Evolutionary conservation across 2,797 vertebrate species (phyloP).

Genomic region (Buphagus erythrorhynchus): DNA sequence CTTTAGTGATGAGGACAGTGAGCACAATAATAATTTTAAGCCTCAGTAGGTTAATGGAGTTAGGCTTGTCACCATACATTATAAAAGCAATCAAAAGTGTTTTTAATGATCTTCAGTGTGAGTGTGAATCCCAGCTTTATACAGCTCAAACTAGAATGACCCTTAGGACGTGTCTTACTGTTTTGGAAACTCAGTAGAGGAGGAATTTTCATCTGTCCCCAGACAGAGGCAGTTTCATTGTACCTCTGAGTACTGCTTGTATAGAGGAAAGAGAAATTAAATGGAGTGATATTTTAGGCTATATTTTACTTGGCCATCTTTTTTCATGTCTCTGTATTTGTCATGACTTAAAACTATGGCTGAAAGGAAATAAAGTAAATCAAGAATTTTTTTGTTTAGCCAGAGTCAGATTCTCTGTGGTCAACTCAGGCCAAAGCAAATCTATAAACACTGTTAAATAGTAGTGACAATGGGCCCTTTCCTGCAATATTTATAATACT

Average conservation of each 20-base stretch:
- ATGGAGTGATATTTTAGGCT: not conserved
- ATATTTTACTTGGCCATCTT: not conserved
- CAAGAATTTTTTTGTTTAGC: not conserved
- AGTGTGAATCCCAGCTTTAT: not conserved
- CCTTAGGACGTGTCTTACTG: not conserved
- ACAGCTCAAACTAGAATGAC: not conserved
- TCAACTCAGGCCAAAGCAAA: not conserved
- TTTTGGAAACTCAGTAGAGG: not conserved
- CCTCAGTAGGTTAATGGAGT: constrained; percentile 37
- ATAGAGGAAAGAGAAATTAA: not conserved
- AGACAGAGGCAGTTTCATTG: not conserved
- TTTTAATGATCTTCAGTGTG: constrained; percentile 4
- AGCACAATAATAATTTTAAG: constrained; percentile 43
- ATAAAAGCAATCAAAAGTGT: constrained; percentile 31
- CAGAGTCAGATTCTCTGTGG: not conserved
- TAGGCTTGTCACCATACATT: not conserved
- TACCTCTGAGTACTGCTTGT: not conserved
- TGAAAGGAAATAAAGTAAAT: not conserved
- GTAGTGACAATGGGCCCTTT: not conserved
- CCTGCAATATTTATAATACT: not conserved
- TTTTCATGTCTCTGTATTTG: not conserved
- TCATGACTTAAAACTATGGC: not conserved
- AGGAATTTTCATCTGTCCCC: not conserved
- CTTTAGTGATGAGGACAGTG: constrained; percentile 18
- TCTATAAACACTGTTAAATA: not conserved